Percentiles rank a stretch among this genome's conserved stretches.
Evolutionary conservation across 1,140 invertebrate species (phyloP).

Genomic region (Drosophila sp.): DNA sequence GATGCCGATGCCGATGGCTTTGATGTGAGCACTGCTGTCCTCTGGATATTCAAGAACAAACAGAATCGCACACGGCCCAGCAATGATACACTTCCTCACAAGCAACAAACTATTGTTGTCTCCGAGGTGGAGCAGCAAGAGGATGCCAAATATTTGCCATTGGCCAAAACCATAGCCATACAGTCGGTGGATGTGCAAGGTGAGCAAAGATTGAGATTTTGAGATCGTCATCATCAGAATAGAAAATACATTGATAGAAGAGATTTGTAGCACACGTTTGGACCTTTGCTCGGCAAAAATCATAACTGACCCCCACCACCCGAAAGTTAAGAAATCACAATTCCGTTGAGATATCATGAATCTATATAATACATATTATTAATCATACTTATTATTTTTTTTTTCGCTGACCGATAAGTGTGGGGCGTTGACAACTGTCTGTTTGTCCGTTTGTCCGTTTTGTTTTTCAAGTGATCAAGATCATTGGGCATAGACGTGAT

Average conservation of each 20-base stretch:
- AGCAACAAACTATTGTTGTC: conserved; percentile 88
- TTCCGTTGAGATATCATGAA: conserved; percentile 43
- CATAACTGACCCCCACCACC: conserved; percentile 43
- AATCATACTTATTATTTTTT: conserved; percentile 34
- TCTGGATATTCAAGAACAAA: conserved; percentile 90
- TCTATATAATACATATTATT: conserved; percentile 36
- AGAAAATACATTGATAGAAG: neutral
- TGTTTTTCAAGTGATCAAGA: conserved; percentile 40
- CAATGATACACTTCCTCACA: conserved; percentile 74
- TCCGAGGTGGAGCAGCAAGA: conserved; percentile 91
- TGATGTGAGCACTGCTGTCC: conserved; percentile 88
- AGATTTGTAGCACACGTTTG: conserved; percentile 21
- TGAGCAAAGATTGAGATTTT: conserved; percentile 65
- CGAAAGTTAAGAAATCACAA: conserved; percentile 45
- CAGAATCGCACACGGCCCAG: conserved; percentile 83
- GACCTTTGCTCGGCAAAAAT: conserved; percentile 41
- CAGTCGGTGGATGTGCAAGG: conserved; percentile 87
- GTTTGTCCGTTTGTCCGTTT: conserved; percentile 21
- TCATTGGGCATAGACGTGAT: conserved; percentile 57
- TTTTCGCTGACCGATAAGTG: conserved; percentile 53
- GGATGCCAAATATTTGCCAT: conserved; percentile 87
- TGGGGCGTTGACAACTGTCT: conserved; percentile 46
- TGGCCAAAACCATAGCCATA: conserved; percentile 89
- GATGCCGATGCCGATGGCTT: conserved; percentile 88
- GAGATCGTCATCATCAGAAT: conserved; percentile 3